These are phyloP conservation scores for Auanema freiburgensis DNA, from an alignment of 2,888 invertebrate genomes.

Conservation along the genomic window DNA sequence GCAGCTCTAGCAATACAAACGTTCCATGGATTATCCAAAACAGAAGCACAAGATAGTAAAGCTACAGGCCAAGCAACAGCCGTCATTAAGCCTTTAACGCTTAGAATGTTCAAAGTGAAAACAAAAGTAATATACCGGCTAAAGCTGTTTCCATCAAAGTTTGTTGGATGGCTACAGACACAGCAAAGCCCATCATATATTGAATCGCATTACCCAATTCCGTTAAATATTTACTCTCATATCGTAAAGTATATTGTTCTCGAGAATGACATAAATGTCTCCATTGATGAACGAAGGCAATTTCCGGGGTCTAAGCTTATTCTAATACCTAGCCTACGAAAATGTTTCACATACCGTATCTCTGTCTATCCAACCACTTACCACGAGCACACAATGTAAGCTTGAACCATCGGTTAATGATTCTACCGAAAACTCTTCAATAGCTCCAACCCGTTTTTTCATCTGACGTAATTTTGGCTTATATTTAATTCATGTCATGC, in stretches of 20 bases:
- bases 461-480: constrained; percentile 66
- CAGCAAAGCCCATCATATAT: constrained; percentile 71
- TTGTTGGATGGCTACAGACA: constrained; percentile 71
- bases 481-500: constrained; percentile 1
- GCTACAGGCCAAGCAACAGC: constrained; percentile 75
- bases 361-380: constrained; percentile 74
- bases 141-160: constrained; percentile 73
- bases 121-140: constrained; percentile 67
- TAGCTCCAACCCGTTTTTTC: constrained; percentile 74
- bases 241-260: constrained; percentile 72
- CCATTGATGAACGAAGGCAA: constrained; percentile 70
- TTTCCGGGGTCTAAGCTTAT: constrained; percentile 42
- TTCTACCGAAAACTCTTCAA: constrained; percentile 74
- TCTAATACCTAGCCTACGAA: not conserved
- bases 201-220: constrained; percentile 70
- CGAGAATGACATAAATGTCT: constrained; percentile 69
- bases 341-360: constrained; percentile 56
- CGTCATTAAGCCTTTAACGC: constrained; percentile 70
- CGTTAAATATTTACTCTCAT: constrained; percentile 45
- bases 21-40: constrained; percentile 75
- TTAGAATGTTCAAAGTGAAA: constrained; percentile 2
- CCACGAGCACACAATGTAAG: constrained; percentile 72
- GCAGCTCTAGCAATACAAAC: constrained; percentile 72
- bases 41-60: constrained; percentile 70
- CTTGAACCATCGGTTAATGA: constrained; percentile 65